Conservation (phyloP, 92 coral and sea anemone genomes). For the Metridium senile region DNA sequence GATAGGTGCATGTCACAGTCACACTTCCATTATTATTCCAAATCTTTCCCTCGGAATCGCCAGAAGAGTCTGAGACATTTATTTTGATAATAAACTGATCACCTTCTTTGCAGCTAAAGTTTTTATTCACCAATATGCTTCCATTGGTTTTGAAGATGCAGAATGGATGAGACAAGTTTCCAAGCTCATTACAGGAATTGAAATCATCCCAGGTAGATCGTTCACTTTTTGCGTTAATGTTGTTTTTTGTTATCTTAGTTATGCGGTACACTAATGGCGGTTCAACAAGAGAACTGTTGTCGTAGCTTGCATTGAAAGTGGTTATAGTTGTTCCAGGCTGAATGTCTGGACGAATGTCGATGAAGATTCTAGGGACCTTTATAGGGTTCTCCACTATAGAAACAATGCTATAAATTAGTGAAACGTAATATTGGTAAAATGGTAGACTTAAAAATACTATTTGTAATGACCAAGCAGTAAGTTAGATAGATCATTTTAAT, state of each 20-base stretch:
- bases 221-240: background rate
- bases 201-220: background rate
- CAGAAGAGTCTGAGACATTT: constrained; percentile 20
- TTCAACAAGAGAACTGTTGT: constrained; percentile 9
- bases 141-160: constrained; percentile 3
- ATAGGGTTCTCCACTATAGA: constrained; percentile 23
- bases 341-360: background rate
- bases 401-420: background rate
- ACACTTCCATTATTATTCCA: constrained; percentile 13
- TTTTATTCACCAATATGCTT: background rate
- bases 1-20: background rate
- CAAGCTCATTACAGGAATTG: constrained; percentile 10
- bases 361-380: background rate
- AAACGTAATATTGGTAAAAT: too few species aligned
- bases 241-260: background rate
- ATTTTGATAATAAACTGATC: constrained; percentile 18
- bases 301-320: constrained; percentile 13
- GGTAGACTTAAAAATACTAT: too few species aligned
- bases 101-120: constrained; percentile 13
- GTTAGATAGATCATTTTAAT: too few species aligned
- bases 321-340: background rate
- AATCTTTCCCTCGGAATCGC: constrained; percentile 6
- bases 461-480: too few species aligned
- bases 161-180: constrained; percentile 9
- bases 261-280: constrained; percentile 17